Percentiles rank a stretch among this genome's conserved stretches.
These are phyloP conservation scores for Baccha elongata DNA, from an alignment of 2,888 invertebrate genomes.

Conservation along the genomic window DNA sequence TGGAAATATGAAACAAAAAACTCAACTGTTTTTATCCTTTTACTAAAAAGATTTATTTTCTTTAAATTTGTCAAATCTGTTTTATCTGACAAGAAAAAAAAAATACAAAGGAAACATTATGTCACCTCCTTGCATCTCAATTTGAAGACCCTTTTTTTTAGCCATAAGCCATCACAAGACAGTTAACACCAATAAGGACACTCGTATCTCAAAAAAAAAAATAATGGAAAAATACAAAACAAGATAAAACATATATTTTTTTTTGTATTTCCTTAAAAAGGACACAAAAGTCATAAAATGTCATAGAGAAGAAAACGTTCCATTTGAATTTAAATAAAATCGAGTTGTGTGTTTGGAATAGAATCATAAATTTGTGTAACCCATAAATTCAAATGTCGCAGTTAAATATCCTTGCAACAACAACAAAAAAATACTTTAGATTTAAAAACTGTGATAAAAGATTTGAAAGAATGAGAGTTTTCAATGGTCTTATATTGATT, in stretches of 20 bases:
- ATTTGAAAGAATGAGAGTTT: neutral
- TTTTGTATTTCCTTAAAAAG: slow-evolving; percentile 1
- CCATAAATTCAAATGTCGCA: slow-evolving; percentile 29
- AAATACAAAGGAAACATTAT: neutral
- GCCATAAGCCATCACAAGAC: slow-evolving; percentile 22
- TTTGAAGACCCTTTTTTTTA: slow-evolving; percentile 19
- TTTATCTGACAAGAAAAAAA: too few species aligned
- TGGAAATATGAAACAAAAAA: too few species aligned
- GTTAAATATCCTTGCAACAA: neutral
- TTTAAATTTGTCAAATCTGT: too few species aligned
- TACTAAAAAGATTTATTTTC: too few species aligned
- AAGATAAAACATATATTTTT: slow-evolving; percentile 4
- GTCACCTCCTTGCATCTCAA: slow-evolving; percentile 20
- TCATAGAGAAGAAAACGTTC: neutral
- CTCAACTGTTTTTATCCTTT: too few species aligned
- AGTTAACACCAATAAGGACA: slow-evolving; percentile 30
- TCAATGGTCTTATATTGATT: neutral
- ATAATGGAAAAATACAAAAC: neutral
- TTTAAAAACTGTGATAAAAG: neutral
- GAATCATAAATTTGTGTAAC: slow-evolving; percentile 18
- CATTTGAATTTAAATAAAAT: slow-evolving; percentile 19
- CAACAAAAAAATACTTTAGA: neutral
- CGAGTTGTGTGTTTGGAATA: neutral
- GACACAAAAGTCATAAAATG: slow-evolving; percentile 10
- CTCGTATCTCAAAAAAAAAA: neutral